These are phyloP conservation scores for Rhynchonema sp. DNA, from an alignment of 2,888 invertebrate genomes.

Conservation along the genomic window DNA sequence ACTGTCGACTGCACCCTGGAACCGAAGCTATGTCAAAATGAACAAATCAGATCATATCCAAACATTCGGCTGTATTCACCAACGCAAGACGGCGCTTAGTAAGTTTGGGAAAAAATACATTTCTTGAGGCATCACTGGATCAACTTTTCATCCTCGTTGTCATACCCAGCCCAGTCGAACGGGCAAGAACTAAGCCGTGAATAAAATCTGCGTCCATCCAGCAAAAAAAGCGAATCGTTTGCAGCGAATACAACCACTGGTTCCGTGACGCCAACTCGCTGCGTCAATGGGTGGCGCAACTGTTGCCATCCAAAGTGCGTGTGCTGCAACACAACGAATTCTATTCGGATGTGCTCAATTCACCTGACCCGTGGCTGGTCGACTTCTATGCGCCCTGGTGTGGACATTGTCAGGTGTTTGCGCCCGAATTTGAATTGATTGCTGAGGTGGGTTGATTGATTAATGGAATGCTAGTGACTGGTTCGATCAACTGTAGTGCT, in stretches of 20 bases:
- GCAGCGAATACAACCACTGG: constrained; percentile 36
- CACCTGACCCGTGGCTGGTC: constrained; percentile 36
- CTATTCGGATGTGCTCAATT: constrained; percentile 35
- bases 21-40: background rate
- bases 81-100: no score
- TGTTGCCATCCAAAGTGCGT: constrained; percentile 42
- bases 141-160: no score
- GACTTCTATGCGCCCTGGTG: constrained; percentile 38
- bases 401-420: constrained; percentile 43
- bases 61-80: background rate
- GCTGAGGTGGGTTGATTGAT: constrained; percentile 39
- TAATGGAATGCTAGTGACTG: no score
- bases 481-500: no score
- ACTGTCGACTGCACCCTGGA: background rate
- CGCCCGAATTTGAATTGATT: constrained; percentile 46
- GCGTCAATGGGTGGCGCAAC: constrained; percentile 43
- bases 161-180: no score
- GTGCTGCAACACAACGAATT: constrained; percentile 32
- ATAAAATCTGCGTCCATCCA: no score
- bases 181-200: no score
- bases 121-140: no score
- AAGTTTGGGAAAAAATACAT: no score
- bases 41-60: background rate
- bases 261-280: constrained; percentile 43
- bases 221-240: no score